A percentile compares a stretch with the other conserved stretches of the same genome.
Evolutionary conservation across 2,113 vertebrate genomes (phyloP).

Genomic region (Mus spicilegus): DNA sequence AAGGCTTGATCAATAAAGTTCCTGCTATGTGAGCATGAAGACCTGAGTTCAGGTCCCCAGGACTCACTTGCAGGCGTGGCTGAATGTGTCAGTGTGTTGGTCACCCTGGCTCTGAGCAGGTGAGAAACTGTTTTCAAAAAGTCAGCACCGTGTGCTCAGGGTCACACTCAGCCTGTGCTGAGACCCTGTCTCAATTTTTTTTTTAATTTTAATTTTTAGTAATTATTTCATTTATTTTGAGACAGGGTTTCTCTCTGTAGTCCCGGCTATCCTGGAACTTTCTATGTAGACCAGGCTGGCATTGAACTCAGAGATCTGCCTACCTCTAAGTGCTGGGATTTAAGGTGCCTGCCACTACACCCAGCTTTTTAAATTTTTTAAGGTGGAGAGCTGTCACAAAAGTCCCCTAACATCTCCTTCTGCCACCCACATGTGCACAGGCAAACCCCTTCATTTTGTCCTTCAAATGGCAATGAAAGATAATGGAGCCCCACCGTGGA

Average conservation of each 20-base stretch:
- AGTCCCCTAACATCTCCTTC: not conserved
- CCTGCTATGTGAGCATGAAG: not conserved
- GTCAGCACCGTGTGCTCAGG: not conserved
- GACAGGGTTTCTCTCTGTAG: not conserved
- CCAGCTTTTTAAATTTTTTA: not conserved
- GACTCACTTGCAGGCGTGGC: not conserved
- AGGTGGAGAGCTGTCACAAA: not conserved
- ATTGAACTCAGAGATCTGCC: not conserved
- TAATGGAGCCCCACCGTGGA: too few relatives aligned
- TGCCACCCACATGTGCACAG: not conserved
- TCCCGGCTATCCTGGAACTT: not conserved
- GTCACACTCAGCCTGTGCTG: not conserved
- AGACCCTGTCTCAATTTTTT: not conserved
- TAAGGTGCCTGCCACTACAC: not conserved
- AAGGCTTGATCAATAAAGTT: not conserved
- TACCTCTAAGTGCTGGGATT: not conserved
- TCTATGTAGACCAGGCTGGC: not conserved
- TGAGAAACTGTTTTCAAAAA: not conserved
- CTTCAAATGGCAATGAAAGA: not conserved
- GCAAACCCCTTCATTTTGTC: not conserved
- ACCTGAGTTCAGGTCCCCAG: not conserved
- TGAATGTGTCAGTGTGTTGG: not conserved
- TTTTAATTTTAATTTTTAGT: not conserved
- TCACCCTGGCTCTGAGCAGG: not conserved
- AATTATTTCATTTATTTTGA: not conserved